Evolutionary conservation across 1,140 invertebrate genomes (phyloP).

Genomic region (Penaeus vannamei): DNA sequence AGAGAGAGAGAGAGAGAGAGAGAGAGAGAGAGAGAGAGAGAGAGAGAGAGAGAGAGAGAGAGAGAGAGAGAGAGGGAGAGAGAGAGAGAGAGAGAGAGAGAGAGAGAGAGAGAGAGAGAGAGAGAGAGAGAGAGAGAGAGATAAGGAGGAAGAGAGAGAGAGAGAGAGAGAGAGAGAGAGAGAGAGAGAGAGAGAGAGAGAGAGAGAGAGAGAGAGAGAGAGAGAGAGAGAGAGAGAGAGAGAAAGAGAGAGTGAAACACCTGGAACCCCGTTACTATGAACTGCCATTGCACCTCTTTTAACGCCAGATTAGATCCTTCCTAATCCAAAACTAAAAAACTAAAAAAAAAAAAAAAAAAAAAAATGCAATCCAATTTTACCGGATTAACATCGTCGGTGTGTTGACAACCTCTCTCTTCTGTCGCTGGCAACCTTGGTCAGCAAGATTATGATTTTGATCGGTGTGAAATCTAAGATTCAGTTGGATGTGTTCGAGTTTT

Average conservation of each 20-base stretch:
- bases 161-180: constrained; percentile 19
- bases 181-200: background rate
- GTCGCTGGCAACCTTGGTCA: too few relatives aligned
- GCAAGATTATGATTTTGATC: too few relatives aligned
- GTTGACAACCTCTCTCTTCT: background rate
- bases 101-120: background rate
- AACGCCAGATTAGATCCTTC: too few relatives aligned
- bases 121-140: background rate
- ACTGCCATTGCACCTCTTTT: too few relatives aligned
- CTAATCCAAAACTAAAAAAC: too few relatives aligned
- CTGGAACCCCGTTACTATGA: too few relatives aligned
- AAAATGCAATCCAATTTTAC: too few relatives aligned
- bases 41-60: constrained; percentile 42
- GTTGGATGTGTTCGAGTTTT: too few relatives aligned
- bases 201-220: background rate
- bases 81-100: background rate
- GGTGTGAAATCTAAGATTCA: too few relatives aligned
- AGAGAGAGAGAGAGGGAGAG: background rate
- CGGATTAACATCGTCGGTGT: too few relatives aligned
- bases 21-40: constrained; percentile 37
- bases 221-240: background rate
- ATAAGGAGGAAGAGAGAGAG: background rate
- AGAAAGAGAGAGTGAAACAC: background rate
- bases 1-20: background rate
- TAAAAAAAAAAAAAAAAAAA: too few relatives aligned